Base-by-base conservation (phyloP, 2,888 invertebrate species). In the Digitonthophagus gazella region DNA sequence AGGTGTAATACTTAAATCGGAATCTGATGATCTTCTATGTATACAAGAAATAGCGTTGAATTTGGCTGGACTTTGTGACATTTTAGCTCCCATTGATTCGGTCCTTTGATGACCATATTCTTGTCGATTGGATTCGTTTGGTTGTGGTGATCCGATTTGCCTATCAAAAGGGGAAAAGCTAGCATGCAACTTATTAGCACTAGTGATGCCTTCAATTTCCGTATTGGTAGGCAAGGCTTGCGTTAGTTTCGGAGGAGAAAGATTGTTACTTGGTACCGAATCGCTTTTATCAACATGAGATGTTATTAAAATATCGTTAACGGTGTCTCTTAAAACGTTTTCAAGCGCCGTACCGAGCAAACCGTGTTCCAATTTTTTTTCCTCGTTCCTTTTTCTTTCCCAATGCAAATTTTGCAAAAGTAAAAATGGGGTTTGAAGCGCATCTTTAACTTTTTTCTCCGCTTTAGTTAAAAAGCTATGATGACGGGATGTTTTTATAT, bases 1-100 rank as follows among this genome's bases (percentile, higher is more conserved):
- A 2, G 96, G 95, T 8, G 96, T 95, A 64, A 95, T 90, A 84
- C 93, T 96, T 74, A 96, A 85, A 84, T 97, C 97, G 0, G 97
- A 96, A 82, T 97, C 97, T 1, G 96, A 96, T 2, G 96, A 96
- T 75, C 96, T 86, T 66, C 96, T 86, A 79, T 92, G 91, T 71
- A 92, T 83, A 82, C 87, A 78, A 64, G 80, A 76, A 0, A 80
- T 78, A 44, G 79, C 74, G 69, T 80, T 82, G 69, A 82, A 74
- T 75, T 85, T 88, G 5, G 85, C 85, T n/a, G 88, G 87, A 72
- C 86, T 88, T 70, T 86, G 87, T 64, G 84, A 84, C 69, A 83
- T 81, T 81, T 86, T 88, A 54, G 75, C 81, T 0, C 88, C 88
- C 74, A 86, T 85, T 14, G 87, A 85, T 80, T 87, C 87, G 72